Percentiles rank a stretch among this genome's conserved stretches.
These are phyloP conservation scores for Bombus confusus DNA, from an alignment of 1,140 invertebrate species.

Conservation along the genomic window DNA sequence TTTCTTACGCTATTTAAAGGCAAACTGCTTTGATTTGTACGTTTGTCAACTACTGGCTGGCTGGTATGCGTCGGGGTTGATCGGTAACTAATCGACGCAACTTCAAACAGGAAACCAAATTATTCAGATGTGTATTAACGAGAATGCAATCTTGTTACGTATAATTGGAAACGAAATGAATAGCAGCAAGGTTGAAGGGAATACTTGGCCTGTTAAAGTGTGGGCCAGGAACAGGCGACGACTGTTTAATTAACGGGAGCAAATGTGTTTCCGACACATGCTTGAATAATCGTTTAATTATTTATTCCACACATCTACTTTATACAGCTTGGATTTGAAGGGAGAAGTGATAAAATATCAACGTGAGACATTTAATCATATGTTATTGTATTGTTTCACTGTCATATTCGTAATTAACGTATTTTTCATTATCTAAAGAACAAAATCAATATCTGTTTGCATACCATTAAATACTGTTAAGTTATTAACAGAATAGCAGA, in stretches of 20 bases:
- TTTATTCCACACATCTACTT: background rate
- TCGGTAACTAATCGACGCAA: background rate
- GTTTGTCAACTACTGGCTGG: background rate
- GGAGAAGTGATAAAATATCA: background rate
- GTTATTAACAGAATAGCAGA: no score
- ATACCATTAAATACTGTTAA: no score
- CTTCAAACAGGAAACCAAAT: background rate
- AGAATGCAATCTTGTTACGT: constrained; percentile 17
- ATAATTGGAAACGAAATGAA: constrained; percentile 25
- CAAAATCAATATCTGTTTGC: no score
- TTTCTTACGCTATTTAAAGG: background rate
- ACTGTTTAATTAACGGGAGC: constrained; percentile 26
- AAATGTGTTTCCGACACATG: background rate
- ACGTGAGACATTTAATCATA: background rate
- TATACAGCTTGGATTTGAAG: background rate
- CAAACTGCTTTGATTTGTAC: background rate
- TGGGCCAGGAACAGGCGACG: constrained; percentile 12
- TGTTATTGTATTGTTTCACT: no score
- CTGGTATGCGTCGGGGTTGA: background rate
- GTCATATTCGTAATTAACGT: no score
- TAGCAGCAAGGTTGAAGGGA: background rate
- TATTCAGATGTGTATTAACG: constrained; percentile 16
- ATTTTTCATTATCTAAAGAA: no score
- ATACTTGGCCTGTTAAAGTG: background rate
- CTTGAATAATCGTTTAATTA: constrained; percentile 26